A percentile compares a stretch with the other conserved stretches of the same genome.
Evolutionary conservation across 1,140 invertebrate genomes (phyloP).

Genomic region (Phthorimaea operculella): DNA sequence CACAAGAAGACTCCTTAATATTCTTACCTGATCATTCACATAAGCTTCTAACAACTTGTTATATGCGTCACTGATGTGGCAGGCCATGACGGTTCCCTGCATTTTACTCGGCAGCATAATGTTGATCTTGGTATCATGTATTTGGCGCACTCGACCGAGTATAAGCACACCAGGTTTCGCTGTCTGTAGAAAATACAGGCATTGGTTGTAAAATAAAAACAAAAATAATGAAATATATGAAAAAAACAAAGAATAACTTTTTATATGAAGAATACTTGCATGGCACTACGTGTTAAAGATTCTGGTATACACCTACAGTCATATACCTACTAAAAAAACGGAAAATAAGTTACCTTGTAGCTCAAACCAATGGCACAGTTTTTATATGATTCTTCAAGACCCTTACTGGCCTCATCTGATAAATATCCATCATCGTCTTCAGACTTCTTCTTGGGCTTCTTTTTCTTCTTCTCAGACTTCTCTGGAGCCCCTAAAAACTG

Average conservation of each 20-base stretch:
- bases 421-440: slow-evolving; percentile 59
- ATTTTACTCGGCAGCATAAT: slow-evolving; percentile 71
- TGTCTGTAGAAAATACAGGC: slow-evolving; percentile 33
- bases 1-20: too few relatives aligned
- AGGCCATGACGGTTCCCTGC: slow-evolving; percentile 67
- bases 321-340: too few relatives aligned
- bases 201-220: too few relatives aligned
- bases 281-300: too few relatives aligned
- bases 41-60: slow-evolving; percentile 69
- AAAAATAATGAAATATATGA: too few relatives aligned
- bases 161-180: slow-evolving; percentile 69
- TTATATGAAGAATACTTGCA: too few relatives aligned
- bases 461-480: slow-evolving; percentile 49
- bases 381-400: slow-evolving; percentile 44
- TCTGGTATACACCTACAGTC: too few relatives aligned
- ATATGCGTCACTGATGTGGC: slow-evolving; percentile 71
- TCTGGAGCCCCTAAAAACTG: slow-evolving; percentile 59
- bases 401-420: slow-evolving; percentile 42
- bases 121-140: slow-evolving; percentile 67
- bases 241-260: too few relatives aligned
- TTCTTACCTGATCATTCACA: slow-evolving; percentile 63
- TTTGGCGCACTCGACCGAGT: slow-evolving; percentile 66
- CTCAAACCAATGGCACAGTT: slow-evolving; percentile 49
- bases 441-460: slow-evolving; percentile 48
- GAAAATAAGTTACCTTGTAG: slow-evolving; percentile 44